Conservation (phyloP, 2,797 vertebrate species). For the Orestias chungarensis region DNA sequence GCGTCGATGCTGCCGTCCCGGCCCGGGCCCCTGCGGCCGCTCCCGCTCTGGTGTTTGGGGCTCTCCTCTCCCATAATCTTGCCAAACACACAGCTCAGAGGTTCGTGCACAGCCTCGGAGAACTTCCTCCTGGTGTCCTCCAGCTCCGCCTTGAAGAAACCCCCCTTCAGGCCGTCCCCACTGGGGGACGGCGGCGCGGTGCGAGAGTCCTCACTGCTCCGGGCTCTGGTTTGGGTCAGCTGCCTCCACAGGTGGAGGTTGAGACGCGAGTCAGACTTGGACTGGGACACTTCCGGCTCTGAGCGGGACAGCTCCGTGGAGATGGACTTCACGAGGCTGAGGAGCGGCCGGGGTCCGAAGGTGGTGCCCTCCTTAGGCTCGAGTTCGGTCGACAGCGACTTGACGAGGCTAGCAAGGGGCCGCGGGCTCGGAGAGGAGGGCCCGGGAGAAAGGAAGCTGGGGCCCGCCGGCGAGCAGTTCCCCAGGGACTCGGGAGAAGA, state of each 20-base stretch:
- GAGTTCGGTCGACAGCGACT: constrained; percentile 84
- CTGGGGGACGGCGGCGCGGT: constrained; percentile 85
- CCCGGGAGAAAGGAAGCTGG: constrained; percentile 68
- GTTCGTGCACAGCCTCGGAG: constrained; percentile 88
- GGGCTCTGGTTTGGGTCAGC: constrained; percentile 79
- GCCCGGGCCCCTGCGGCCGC: constrained; percentile 53
- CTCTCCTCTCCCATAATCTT: constrained; percentile 88
- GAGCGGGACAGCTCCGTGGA: constrained; percentile 85
- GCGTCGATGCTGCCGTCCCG: constrained; percentile 57
- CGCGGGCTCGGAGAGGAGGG: constrained; percentile 69
- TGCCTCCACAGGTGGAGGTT: constrained; percentile 85
- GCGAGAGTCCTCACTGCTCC: constrained; percentile 78
- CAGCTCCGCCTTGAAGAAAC: constrained; percentile 87
- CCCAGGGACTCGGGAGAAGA: constrained; percentile 73
- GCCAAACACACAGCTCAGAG: constrained; percentile 85
- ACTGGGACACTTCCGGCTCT: constrained; percentile 84
- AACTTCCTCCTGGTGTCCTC: constrained; percentile 88
- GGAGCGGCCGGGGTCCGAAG: constrained; percentile 76
- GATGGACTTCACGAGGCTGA: constrained; percentile 87
- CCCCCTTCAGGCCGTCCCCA: constrained; percentile 69
- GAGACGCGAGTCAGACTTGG: constrained; percentile 86
- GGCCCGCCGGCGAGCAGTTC: constrained; percentile 55
- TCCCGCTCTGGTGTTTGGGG: constrained; percentile 70
- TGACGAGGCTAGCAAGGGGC: constrained; percentile 80
- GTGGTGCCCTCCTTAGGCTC: constrained; percentile 78